These are phyloP conservation scores for Cyrtonyx montezumae DNA, from an alignment of 2,113 vertebrate genomes.

Conservation along the genomic window DNA sequence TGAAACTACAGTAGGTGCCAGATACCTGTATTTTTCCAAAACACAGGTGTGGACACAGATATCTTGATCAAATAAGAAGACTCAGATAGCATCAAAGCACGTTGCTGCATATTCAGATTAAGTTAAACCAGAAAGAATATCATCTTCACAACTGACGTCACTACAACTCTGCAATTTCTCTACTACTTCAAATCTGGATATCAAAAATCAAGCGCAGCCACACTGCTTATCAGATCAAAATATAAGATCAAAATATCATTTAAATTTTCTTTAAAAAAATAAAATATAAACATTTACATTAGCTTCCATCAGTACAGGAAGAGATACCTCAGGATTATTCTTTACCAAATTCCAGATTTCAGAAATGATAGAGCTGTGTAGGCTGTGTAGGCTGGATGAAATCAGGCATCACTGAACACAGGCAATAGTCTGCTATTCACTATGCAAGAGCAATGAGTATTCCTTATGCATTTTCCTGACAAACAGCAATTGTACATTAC, in stretches of 20 bases:
- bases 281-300: background rate
- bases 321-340: background rate
- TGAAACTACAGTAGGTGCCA: background rate
- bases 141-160: background rate
- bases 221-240: background rate
- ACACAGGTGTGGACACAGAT: background rate
- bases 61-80: background rate
- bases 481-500: background rate
- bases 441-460: background rate
- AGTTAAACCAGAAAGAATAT: background rate
- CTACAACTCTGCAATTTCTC: background rate
- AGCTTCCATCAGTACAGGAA: background rate
- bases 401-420: background rate
- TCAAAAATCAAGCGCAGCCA: background rate
- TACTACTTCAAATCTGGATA: background rate
- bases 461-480: background rate
- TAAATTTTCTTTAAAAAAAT: background rate
- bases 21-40: background rate
- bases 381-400: background rate
- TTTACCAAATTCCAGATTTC: background rate
- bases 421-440: background rate
- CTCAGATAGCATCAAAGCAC: background rate
- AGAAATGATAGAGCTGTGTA: background rate
- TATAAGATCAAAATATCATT: background rate
- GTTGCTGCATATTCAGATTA: background rate